Conservation (phyloP, 1,140 invertebrate species). For the Asobara japonica region DNA sequence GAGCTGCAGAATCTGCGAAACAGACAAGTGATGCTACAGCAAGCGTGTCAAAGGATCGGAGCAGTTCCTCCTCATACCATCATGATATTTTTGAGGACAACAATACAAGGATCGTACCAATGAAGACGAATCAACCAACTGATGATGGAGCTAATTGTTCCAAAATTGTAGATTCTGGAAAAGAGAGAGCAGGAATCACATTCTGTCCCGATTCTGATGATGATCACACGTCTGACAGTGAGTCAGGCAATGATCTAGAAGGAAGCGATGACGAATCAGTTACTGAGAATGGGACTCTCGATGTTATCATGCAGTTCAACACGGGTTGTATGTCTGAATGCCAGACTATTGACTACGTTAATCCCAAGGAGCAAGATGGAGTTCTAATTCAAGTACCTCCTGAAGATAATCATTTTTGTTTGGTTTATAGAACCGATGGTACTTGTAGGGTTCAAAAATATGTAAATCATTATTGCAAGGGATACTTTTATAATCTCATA, state of each 20-base stretch:
- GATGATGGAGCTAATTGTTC: no score
- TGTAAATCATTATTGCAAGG: constrained; percentile 66
- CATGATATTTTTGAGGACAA: no score
- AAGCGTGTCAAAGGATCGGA: no score
- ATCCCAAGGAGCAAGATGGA: constrained; percentile 49
- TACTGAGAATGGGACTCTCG: constrained; percentile 44
- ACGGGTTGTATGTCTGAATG: constrained; percentile 34
- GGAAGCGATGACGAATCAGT: constrained; percentile 21
- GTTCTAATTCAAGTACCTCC: constrained; percentile 56
- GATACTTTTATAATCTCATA: constrained; percentile 67
- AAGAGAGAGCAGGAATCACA: not conserved
- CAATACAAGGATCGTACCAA: no score
- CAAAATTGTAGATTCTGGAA: no score
- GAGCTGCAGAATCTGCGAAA: no score
- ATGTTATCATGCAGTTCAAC: constrained; percentile 60
- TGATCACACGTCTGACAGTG: constrained; percentile 46
- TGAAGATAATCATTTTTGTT: constrained; percentile 72
- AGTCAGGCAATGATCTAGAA: constrained; percentile 26
- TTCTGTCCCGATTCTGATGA: constrained; percentile 45
- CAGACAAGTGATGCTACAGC: no score
- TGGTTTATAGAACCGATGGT: constrained; percentile 74
- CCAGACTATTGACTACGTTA: constrained; percentile 55
- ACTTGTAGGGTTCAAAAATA: constrained; percentile 74
- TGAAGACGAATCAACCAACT: no score
- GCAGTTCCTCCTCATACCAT: no score